phyloP scores from a whole-genome alignment of 2,797 vertebrate genomes.

The Rhinogobio ventralis region DNA sequence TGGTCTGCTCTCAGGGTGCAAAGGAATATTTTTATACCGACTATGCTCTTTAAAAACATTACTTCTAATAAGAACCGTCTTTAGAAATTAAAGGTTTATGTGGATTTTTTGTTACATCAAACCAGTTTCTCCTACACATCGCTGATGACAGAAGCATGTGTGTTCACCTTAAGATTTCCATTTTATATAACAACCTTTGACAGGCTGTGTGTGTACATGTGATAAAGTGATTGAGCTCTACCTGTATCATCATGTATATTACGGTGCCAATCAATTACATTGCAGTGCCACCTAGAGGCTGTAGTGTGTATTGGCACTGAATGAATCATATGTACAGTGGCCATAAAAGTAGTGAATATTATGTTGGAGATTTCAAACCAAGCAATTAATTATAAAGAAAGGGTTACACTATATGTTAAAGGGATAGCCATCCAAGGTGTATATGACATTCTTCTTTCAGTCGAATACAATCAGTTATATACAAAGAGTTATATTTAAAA shows the following conservation, averaged over 20 bases:
- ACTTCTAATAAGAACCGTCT: neutral
- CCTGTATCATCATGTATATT: too few species aligned
- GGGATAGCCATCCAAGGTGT: too few species aligned
- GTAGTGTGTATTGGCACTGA: neutral
- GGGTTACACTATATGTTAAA: neutral
- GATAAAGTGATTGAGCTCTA: too few species aligned
- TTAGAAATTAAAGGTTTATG: neutral
- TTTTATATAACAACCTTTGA: neutral
- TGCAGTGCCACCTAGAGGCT: neutral
- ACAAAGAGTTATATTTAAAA: too few species aligned
- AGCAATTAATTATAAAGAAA: neutral
- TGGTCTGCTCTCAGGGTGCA: neutral
- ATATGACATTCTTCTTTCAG: too few species aligned
- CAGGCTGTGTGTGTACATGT: neutral
- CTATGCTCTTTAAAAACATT: neutral
- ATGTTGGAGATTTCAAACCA: neutral
- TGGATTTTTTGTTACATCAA: neutral
- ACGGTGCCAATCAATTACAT: too few species aligned
- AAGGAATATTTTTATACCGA: neutral
- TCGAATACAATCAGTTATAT: too few species aligned
- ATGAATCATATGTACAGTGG: neutral
- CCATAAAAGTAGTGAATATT: neutral
- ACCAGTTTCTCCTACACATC: neutral
- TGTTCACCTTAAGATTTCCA: neutral
- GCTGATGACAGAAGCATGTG: neutral